Base-by-base conservation (phyloP, 2,113 vertebrate species). In the Glaucidium brasilianum region DNA sequence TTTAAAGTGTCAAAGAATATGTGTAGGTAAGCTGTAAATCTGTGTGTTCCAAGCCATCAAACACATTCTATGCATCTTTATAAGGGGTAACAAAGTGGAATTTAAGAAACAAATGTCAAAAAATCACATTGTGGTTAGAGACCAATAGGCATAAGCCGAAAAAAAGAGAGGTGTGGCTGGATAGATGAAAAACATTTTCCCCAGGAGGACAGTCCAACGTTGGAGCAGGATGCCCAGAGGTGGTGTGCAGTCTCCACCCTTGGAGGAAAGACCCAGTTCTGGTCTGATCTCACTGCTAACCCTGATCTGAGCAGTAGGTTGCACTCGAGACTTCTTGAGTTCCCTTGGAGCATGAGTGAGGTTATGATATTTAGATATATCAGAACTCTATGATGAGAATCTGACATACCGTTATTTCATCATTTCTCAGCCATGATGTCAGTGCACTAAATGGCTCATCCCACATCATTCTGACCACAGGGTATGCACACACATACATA, bases 401-500 rank as follows among this genome's bases (percentile, higher is more conserved):
- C 34, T 72, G 49, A 2, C 12, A 76, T 17, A 15, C 3, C 43
- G 17, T 14, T 85, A 22, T 52, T 83, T 80, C 35, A 68, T 49
- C 4, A 83, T 56, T 76, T 79, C 47, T 89, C 39, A 34, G 15
- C 49, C 63, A 76, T 7, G 1, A 43, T 39, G 34, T 23, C 49
- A 80, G 18, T 12, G 26, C 32, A 69, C 8, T 66, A 73, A 47
- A 43, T 49, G 80, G 49, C 11, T 49, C 45, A 23, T 5, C 64
- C 18, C 49, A 60, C 43, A 27, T 90, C 43, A 20, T 69, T 86
- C 41, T 86, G 63, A 76, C 19, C 71, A 76, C 26, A 18, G 15
- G 20, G 3, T 73, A 21, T n/a, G 21, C 30, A 63, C 0, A 0
- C 39, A 12, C 3, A 15, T 12, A 60, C 6, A 17, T 9, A 45